These are phyloP conservation scores for Jordanella pulchra DNA, from an alignment of 2,797 vertebrate species.

Conservation along the genomic window DNA sequence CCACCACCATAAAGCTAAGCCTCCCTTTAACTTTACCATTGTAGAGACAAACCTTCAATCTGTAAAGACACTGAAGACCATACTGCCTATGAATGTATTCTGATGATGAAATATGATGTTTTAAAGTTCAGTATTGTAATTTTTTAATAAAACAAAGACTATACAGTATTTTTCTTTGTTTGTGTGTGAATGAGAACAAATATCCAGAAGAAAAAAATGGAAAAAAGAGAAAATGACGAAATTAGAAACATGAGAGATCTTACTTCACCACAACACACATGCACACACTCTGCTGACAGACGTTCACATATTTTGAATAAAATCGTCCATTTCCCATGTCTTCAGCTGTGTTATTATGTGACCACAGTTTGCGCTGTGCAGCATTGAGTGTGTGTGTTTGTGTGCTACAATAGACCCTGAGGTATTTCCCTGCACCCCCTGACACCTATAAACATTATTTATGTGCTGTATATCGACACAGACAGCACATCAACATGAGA, in stretches of 20 bases:
- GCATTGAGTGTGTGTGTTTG: constrained; percentile 15
- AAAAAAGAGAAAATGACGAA: constrained; percentile 43
- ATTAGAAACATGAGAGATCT: constrained; percentile 20
- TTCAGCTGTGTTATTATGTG: constrained; percentile 64
- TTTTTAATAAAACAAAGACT: constrained; percentile 36
- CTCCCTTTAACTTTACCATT: constrained; percentile 75
- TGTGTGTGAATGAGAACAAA: neutral
- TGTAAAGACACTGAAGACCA: constrained; percentile 85
- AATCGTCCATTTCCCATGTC: constrained; percentile 63
- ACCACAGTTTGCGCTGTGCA: constrained; percentile 39
- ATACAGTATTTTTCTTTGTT: constrained; percentile 15
- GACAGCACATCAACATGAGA: constrained; percentile 17
- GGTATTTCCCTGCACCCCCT: constrained; percentile 41
- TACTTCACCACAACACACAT: constrained; percentile 42
- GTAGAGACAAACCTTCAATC: constrained; percentile 79
- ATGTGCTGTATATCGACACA: constrained; percentile 43
- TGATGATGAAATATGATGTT: constrained; percentile 83
- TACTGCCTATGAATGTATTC: constrained; percentile 86
- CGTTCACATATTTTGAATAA: constrained; percentile 63
- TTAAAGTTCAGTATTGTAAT: constrained; percentile 66
- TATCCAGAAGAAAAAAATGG: constrained; percentile 32
- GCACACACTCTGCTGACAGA: constrained; percentile 49
- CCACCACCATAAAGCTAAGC: constrained; percentile 70
- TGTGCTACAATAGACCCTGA: constrained; percentile 22
- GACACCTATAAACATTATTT: constrained; percentile 58